A percentile compares a stretch with the other conserved stretches of the same genome.
Conservation (phyloP, 2,797 vertebrate genomes). For the Danio kyathit region DNA sequence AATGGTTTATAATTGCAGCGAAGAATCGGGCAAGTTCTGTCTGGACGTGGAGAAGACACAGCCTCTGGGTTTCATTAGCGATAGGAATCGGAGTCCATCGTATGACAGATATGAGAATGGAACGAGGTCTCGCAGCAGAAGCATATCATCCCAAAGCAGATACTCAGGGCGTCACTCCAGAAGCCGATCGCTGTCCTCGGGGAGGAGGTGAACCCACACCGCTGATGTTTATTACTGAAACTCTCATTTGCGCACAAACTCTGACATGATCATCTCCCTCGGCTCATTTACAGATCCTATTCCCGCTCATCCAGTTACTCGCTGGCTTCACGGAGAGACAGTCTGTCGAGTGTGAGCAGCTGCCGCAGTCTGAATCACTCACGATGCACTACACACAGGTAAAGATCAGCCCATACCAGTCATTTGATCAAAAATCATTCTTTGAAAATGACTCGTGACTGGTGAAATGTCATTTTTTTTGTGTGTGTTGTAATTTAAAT, state of each 20-base stretch:
- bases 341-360: slow-evolving; percentile 81
- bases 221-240: background rate
- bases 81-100: slow-evolving; percentile 27
- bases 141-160: slow-evolving; percentile 79
- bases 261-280: background rate
- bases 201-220: slow-evolving; percentile 78
- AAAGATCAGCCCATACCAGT: slow-evolving; percentile 38
- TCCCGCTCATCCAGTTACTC: slow-evolving; percentile 88
- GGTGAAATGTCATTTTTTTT: no score
- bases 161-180: slow-evolving; percentile 82
- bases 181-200: slow-evolving; percentile 87
- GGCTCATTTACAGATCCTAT: slow-evolving; percentile 81
- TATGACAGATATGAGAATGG: slow-evolving; percentile 66
- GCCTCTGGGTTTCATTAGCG: background rate
- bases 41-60: slow-evolving; percentile 14
- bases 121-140: slow-evolving; percentile 76
- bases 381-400: slow-evolving; percentile 88
- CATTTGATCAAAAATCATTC: no score
- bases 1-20: slow-evolving; percentile 42
- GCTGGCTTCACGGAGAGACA: slow-evolving; percentile 82
- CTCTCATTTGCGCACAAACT: background rate
- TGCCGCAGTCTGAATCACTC: slow-evolving; percentile 87
- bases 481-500: no score
- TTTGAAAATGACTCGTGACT: no score
- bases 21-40: slow-evolving; percentile 28